Conservation (phyloP, 1,140 invertebrate genomes). For the Drosophila nasuta region DNA sequence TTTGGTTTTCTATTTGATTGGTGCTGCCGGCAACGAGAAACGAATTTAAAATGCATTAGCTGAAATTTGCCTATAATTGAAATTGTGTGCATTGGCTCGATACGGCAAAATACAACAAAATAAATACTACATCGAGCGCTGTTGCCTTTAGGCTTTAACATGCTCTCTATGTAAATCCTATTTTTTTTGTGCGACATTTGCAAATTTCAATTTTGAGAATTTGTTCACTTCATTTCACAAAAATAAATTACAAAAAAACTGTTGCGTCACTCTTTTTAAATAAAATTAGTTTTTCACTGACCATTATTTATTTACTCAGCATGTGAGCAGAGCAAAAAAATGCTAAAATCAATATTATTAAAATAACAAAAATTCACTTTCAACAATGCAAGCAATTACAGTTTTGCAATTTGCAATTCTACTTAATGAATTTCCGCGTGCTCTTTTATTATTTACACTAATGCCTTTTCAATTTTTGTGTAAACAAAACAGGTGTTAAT, state of each 20-base stretch:
- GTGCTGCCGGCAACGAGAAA: slow-evolving; percentile 20
- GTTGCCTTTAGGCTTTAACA: not conserved
- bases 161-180: not conserved
- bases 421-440: not conserved
- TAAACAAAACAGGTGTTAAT: not conserved
- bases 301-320: too few species aligned
- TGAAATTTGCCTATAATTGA: slow-evolving; percentile 17
- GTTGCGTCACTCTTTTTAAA: too few species aligned
- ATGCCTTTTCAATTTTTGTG: not conserved
- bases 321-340: too few species aligned
- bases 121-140: slow-evolving; percentile 5
- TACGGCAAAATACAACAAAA: not conserved
- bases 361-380: too few species aligned
- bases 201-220: slow-evolving; percentile 2
- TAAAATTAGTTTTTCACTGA: too few species aligned
- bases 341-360: too few species aligned
- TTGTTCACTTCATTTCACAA: not conserved
- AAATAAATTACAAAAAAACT: not conserved
- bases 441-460: slow-evolving; percentile 3
- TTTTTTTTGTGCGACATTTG: slow-evolving; percentile 4
- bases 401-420: not conserved
- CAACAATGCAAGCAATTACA: too few species aligned
- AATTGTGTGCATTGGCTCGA: slow-evolving; percentile 35
- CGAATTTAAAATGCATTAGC: slow-evolving; percentile 40
- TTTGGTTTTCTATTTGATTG: slow-evolving; percentile 43